Evolutionary conservation across 2,113 vertebrate genomes (phyloP).

Genomic region (Vanacampus margaritifer): DNA sequence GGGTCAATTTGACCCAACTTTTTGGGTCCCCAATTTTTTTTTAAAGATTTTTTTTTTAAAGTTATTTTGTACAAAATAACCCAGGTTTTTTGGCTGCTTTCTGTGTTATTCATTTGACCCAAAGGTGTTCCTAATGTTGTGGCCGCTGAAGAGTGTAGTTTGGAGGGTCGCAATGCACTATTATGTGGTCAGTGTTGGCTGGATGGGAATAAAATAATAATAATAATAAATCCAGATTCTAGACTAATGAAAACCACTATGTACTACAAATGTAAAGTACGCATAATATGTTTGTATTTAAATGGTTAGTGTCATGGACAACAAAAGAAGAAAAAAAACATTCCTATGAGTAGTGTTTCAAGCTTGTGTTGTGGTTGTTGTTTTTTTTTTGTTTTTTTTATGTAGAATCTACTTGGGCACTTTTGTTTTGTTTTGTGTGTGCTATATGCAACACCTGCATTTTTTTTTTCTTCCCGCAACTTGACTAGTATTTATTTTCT

Average conservation of each 20-base stretch:
- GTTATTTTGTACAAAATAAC: too few species aligned
- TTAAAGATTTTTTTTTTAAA: too few species aligned
- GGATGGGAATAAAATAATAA: not conserved
- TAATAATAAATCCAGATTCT: not conserved
- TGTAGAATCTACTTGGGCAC: not conserved
- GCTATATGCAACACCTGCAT: constrained; percentile 23
- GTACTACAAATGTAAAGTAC: constrained; percentile 10
- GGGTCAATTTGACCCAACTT: too few species aligned
- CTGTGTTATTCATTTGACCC: too few species aligned
- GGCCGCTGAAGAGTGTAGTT: not conserved
- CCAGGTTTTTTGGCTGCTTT: too few species aligned
- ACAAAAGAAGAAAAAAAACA: not conserved
- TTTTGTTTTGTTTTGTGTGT: not conserved
- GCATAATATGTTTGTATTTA: not conserved
- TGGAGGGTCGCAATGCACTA: not conserved
- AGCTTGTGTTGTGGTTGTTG: not conserved
- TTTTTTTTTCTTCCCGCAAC: constrained; percentile 4
- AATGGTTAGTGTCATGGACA: not conserved
- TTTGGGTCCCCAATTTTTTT: too few species aligned
- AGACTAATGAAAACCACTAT: constrained; percentile 47
- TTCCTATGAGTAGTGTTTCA: not conserved
- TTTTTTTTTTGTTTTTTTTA: not conserved
- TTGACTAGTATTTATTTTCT: constrained; percentile 60
- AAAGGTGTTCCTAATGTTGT: not conserved
- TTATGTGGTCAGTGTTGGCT: not conserved